Percentiles rank a stretch among this genome's conserved stretches.
phyloP scores from a whole-genome alignment of 2,888 invertebrate species.

The Galerucella nymphaeae region DNA sequence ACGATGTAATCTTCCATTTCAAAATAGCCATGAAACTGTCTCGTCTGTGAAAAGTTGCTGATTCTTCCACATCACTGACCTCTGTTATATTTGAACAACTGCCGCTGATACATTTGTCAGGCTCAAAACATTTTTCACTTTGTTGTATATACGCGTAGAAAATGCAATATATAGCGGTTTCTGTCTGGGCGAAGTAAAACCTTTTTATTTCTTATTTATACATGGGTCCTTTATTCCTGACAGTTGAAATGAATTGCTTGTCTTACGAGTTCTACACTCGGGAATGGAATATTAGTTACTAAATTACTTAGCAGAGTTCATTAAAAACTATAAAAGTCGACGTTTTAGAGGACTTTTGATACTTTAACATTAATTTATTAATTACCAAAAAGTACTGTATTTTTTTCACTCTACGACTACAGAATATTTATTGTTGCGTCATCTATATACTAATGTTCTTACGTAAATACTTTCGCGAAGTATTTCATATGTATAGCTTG shows the following conservation, averaged over 20 bases:
- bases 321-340: neutral
- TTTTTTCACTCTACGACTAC: too few species aligned
- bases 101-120: slow-evolving; percentile 49
- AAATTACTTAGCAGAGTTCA: slow-evolving; percentile 10
- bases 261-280: slow-evolving; percentile 21
- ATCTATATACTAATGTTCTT: too few species aligned
- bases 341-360: too few species aligned
- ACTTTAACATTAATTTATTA: too few species aligned
- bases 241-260: slow-evolving; percentile 28
- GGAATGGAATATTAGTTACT: slow-evolving; percentile 27
- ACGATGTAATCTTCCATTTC: slow-evolving; percentile 45
- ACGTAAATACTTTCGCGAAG: too few species aligned
- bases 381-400: too few species aligned
- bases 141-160: slow-evolving; percentile 33
- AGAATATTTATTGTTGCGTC: too few species aligned
- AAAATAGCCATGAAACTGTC: slow-evolving; percentile 46
- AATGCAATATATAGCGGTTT: slow-evolving; percentile 34
- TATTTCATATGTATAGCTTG: too few species aligned
- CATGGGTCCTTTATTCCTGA: slow-evolving; percentile 28
- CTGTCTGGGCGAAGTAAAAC: slow-evolving; percentile 27
- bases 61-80: slow-evolving; percentile 43
- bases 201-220: slow-evolving; percentile 30
- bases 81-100: slow-evolving; percentile 45
- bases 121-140: slow-evolving; percentile 42
- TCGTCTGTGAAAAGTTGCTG: slow-evolving; percentile 45